Evolutionary conservation across 2,113 vertebrate species (phyloP), one percentile per base, ranked within the genome.

Genomic region (Rostratula benghalensis): DNA sequence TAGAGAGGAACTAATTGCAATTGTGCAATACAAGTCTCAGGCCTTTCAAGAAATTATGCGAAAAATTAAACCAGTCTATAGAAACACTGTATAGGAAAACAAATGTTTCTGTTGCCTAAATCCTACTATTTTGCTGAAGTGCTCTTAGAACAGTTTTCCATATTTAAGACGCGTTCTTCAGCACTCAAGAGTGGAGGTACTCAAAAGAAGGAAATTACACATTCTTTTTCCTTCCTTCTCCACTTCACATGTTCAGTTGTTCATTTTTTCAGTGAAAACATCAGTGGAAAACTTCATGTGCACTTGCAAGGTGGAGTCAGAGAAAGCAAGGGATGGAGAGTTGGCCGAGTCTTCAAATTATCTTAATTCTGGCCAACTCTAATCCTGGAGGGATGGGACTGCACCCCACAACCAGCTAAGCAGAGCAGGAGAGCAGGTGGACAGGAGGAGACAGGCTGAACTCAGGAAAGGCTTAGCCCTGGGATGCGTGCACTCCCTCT

Each of bases 401-500:
- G 63, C 35, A 63, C 23, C 21, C 27, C 54, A 28, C 14, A 20
- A 39, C 37, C 9, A 28, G 35, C 33, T 37, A 61, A 39, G 21
- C 71, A 77, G 43, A 39, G 6, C 2, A 39, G 71, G 24, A 63
- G 30, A 90, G 51, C n/a, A 37, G 25, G 24, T 15, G 82, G 50
- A 6, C 54, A 19, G 10, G 8, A 28, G 56, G 30, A 54, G 45
- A 51, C 56, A 67, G 19, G 59, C 4, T 35, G 28, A 45, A 23
- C 23, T 37, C 59, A 33, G 64, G 22, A 46, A 19, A 48, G 14
- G 7, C 11, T 30, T 11, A 16, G 43, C 50, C 25, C 67, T 31
- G 27, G 60, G 33, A 13, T 2, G 0, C 2, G 6, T 10, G 64
- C 28, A 7, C 57, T 5, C 35, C 28, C 69, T 14, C 45, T 11